Conservation (phyloP, 2,113 vertebrate genomes). For the Pheucticus melanocephalus region DNA sequence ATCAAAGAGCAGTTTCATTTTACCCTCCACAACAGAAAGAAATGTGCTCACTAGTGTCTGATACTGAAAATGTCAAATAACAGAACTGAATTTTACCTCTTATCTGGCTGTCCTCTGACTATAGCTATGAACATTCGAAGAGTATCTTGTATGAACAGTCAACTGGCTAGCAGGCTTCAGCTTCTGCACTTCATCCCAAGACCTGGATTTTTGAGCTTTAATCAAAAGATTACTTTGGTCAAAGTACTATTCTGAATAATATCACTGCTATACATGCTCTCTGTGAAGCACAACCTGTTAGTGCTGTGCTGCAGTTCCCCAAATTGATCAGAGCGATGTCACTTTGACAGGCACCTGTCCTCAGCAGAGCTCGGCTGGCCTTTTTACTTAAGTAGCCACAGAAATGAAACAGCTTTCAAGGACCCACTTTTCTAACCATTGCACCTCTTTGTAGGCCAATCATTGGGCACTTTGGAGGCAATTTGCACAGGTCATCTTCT, state of each 20-base stretch:
- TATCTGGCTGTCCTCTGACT: neutral
- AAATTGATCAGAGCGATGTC: neutral
- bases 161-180: neutral
- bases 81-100: neutral
- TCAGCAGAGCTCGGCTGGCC: neutral
- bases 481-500: neutral
- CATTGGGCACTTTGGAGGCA: neutral
- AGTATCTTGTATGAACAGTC: neutral
- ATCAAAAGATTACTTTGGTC: neutral
- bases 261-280: neutral
- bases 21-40: neutral
- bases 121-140: neutral
- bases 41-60: neutral
- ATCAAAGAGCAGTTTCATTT: slow-evolving; percentile 10
- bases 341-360: neutral
- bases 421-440: neutral
- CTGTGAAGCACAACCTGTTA: neutral
- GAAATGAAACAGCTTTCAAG: neutral
- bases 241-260: neutral
- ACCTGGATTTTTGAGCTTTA: neutral
- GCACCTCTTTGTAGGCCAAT: neutral
- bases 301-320: neutral
- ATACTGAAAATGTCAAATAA: neutral
- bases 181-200: neutral
- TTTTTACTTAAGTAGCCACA: neutral